These are phyloP conservation scores for Sitta carolinensis DNA, from an alignment of 2,797 vertebrate species.

Conservation along the genomic window DNA sequence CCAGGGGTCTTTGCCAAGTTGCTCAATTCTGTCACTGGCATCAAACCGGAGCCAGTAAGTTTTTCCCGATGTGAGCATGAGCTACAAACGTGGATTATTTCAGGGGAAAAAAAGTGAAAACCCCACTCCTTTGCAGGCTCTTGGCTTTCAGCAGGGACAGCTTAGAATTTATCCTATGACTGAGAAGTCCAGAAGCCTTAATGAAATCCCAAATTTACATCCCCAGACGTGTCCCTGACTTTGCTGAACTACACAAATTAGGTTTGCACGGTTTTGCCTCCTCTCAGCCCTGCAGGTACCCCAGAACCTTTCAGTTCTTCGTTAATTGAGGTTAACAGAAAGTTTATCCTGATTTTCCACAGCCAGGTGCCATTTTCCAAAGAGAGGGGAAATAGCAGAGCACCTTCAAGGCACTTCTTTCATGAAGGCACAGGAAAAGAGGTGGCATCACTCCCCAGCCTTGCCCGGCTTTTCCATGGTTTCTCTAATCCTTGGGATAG, in stretches of 20 bases:
- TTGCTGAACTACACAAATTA: rapidly evolving
- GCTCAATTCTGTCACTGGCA: slow-evolving; percentile 17
- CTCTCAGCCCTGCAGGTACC: neutral
- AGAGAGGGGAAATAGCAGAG: neutral
- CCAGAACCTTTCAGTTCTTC: neutral
- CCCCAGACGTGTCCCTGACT: rapidly evolving
- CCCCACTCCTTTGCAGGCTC: neutral
- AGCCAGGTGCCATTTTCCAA: neutral
- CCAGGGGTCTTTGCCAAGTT: neutral
- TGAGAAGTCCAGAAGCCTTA: neutral
- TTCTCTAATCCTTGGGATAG: neutral
- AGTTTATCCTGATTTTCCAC: neutral
- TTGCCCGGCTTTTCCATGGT: neutral
- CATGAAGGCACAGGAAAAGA: neutral
- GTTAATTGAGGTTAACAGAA: neutral
- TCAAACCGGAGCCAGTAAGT: neutral
- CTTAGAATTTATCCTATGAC: neutral
- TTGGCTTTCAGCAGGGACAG: neutral
- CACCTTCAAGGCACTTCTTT: neutral
- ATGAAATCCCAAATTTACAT: neutral
- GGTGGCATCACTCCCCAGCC: neutral
- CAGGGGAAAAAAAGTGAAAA: neutral
- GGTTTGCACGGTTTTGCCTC: neutral
- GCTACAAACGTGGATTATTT: neutral
- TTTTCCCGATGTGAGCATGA: neutral